Evolutionary conservation across 2,797 vertebrate species (phyloP), one percentile per base, ranked within the genome.

Genomic region (Centropyge bicolor): DNA sequence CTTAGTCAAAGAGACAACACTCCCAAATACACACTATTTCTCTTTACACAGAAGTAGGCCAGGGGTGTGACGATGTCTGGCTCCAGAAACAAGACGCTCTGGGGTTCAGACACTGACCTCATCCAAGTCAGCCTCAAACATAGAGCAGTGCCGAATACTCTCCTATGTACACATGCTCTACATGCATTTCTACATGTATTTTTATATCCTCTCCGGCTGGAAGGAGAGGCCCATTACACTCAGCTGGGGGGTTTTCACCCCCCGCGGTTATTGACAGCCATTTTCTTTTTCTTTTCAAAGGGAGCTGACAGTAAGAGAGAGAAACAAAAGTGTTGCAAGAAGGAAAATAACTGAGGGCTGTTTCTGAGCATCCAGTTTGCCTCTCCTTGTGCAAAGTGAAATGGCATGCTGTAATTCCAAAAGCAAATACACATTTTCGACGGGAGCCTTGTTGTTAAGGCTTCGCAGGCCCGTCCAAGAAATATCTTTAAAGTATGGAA

Each of bases 111-210:
- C 52, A 27, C 57, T 74, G 70, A 70, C 65, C 78, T 65, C 9
- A n/a, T n/a, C 40, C 31, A 22, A 54, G 67, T 31, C 57, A 59
- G 52, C 64, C 43, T 40, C 41, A 72, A 83, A 54, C 66, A 57
- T 51, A 60, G 22, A 82, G 46, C 46, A 66, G 20, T 74, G 76
- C 74, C 0, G 20, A 24, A 3, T 62, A 9, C 19, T 52, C 64
- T 73, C 56, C 41, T 45, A 52, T 57, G n/a, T 43, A 57, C 67
- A 86, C 38, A 59, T 13, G 54, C 54, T 78, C 63, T 77, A 63
- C 74, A 82, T 85, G 46, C 76, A 74, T 78, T 79, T 90, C 63
- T 77, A 63, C 74, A 82, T 85, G 46, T 78, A 75, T 78, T 79
- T 90, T 74, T 71, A 72, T 61, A 63, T 51, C 59, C 19, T 70